Conservation (phyloP, 2,888 invertebrate species). For the Spisula subtruncata region DNA sequence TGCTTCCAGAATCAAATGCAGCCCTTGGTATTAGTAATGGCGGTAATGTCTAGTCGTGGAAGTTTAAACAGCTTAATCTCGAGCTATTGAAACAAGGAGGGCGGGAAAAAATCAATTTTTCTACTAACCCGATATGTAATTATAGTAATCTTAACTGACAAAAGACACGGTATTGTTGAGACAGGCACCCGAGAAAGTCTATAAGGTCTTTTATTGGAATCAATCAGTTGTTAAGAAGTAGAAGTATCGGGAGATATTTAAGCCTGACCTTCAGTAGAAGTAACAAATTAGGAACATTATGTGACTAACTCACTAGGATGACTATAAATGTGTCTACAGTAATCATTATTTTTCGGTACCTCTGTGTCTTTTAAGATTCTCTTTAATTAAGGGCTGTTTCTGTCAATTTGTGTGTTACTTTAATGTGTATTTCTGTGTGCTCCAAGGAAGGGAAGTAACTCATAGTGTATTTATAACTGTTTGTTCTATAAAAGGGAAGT, state of each 20-base stretch:
- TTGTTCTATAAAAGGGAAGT: neutral
- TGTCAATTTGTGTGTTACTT: neutral
- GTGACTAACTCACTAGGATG: neutral
- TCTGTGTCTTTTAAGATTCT: neutral
- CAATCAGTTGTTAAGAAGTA: neutral
- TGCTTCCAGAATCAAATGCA: neutral
- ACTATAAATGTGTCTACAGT: neutral
- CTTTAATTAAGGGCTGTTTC: neutral
- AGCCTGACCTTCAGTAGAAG: neutral
- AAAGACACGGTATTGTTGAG: neutral
- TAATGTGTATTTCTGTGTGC: too few species aligned
- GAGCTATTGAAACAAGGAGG: neutral
- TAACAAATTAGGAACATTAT: neutral
- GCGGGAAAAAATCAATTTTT: slow-evolving; percentile 12
- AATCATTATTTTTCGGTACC: neutral
- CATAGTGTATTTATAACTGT: too few species aligned
- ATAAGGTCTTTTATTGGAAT: neutral
- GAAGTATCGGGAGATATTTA: neutral
- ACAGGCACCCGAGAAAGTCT: neutral
- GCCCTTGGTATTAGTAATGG: neutral
- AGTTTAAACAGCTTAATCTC: slow-evolving; percentile 9
- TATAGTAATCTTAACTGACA: neutral
- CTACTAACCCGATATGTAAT: neutral
- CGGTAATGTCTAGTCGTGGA: neutral
- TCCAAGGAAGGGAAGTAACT: neutral